Base-by-base conservation (phyloP, 2,888 invertebrate species). In the Drosophila sordidula region DNA sequence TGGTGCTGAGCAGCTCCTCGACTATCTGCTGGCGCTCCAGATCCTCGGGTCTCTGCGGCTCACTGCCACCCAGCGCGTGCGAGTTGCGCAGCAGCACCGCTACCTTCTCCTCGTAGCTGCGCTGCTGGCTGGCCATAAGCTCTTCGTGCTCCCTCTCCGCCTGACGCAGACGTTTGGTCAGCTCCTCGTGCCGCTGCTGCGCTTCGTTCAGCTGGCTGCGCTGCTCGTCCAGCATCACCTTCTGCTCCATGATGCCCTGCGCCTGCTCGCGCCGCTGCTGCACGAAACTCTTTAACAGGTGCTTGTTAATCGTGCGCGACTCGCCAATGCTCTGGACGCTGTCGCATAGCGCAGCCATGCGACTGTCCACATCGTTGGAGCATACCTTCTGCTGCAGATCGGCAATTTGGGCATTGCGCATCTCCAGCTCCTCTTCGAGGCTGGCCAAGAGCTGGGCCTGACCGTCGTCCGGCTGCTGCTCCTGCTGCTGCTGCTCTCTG, bases 261-360 rank as follows among this genome's bases (percentile, higher is more conserved):
- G 84, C 70, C 61, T 86, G 87, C n/a, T 91, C 87, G 41, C 90
- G 89, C 8, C 91, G 80, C 62, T 90, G 89, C 47, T 92, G 91
- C n/a, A 83, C 84, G 3, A 91, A 58, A 3, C 82, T 77, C 46
- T 82, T 89, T 0, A 91, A 70, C 41, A 91, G 78, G 93, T 94
- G 92, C 93, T 93, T 95, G 1, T 97, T 90, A 0, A 95, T 96
- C 26, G 93, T 94, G 89, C 97, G 97, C 0, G 96, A 96, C 89
- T 98, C 97, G 0, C 93, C 92, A 94, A 97, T 95, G 0, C 95
- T 94, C 73, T 95, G 96, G 1, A 97, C 93, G 63, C 94, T 94
- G 69, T 97, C 96, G 93, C 95, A 95, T 66, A 96, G 94, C 0
- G 94, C 93, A 79, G 95, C 95, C 0, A 94, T 93, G 89, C 95